Evolutionary conservation across 2,797 vertebrate genomes (phyloP), one percentile per base, ranked within the genome.

Genomic region (Falco berigora): DNA sequence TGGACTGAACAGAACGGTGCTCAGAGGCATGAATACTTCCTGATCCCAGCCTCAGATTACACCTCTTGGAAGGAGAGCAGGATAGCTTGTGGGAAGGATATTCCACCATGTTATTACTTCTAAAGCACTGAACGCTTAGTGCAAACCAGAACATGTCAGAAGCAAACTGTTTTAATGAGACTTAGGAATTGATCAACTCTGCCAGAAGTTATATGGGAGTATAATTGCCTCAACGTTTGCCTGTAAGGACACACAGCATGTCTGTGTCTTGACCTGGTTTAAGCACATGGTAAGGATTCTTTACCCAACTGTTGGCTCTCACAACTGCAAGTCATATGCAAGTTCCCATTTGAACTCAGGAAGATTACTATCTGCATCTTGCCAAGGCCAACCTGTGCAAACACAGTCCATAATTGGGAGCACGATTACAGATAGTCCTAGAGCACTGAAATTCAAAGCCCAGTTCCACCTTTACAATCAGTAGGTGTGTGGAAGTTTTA

Each of bases 71-170:
- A 77, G 46, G 46, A 76, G 71, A 80, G 56, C 3, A 24, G 71
- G 71, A 56, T 82, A 89, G 16, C 32, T 95, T 27, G 63, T 74
- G 80, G 90, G 80, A 68, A 94, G 72, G 71, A 62, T 93, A 62
- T 87, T 96, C 84, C 74, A 82, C 64, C 62, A 50, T 30, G 38
- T 62, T 83, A 93, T 83, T 96, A 82, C 58, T 88, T 86, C 73
- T 88, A 74, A 93, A 95, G 74, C 61, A 85, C 44, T 1, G 15
- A 88, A 77, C 0, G 3, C 21, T 44, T 55, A 68, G 32, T 76
- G 56, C 92, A 95, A 91, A 93, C 71, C 61, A 87, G 88, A 91
- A 94, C 88, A 86, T 86, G 88, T 94, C 61, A 94, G 81, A 80
- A 91, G 61, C 42, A 77, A 89, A 80, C 36, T 17, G 12, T 92